Base-by-base conservation (phyloP, 2,888 invertebrate genomes). In the Nyleta sp. region DNA sequence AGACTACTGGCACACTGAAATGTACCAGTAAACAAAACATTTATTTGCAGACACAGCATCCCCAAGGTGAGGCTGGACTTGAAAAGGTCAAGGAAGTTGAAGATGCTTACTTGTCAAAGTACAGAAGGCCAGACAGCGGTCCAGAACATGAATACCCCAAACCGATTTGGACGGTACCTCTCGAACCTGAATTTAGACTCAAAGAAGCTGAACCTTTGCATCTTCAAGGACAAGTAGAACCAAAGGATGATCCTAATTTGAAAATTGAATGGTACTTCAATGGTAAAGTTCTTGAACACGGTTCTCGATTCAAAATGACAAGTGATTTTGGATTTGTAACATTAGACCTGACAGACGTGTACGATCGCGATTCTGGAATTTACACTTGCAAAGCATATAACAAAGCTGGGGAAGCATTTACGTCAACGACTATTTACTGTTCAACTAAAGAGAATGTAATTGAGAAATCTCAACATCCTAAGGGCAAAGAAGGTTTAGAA, bases 311-410 rank as follows among this genome's bases (percentile, higher is more conserved):
- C 90, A 97, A 97, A 90, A 95, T 97, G 88, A 97, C 96, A 0
- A 96, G 95, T 87, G 99, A 99, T 88, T 99, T 99, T 90, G 99
- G 99, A 60, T 99, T 97, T 89, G 98, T 98, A 4, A 97, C 97
- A 2, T 92, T 99, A 83, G 98, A 99, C 90, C 92, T 99, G 57
- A 95, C 95, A 18, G 98, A 98, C 88, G 96, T 96, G 0, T 97
- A 98, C 88, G 97, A 97, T 87, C 94, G 98, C 84, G 98, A 98
- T 90, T 97, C 97, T 90, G 98, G 98, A 80, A 96, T 97, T 83
- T 97, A 97, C 88, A 97, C 97, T 0, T 97, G 97, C 91, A 96
- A 97, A 87, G 97, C 97, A 11, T 96, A 93, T 84, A 98, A 98
- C 87, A 95, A 94, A 89, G 93, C 94, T 78, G 98, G 98, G 11